A percentile compares a stretch with the other conserved stretches of the same genome.
Evolutionary conservation across 2,888 invertebrate genomes (phyloP).

Genomic region (Meloe dianella): DNA sequence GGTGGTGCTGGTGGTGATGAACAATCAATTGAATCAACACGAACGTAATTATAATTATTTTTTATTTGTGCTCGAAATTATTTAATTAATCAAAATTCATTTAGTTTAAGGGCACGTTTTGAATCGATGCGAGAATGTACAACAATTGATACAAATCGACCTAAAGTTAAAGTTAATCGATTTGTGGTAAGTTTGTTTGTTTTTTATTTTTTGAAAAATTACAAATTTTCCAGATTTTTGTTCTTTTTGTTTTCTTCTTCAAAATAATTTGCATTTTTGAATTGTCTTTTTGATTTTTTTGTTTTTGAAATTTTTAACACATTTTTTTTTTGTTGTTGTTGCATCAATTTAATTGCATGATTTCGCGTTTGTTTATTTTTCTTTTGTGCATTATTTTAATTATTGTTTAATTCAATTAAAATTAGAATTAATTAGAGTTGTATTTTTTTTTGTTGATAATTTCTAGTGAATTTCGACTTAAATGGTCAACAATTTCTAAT

Average conservation of each 20-base stretch:
- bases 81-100: too few species aligned
- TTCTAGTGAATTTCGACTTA: conserved; percentile 38
- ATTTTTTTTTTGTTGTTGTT: too few species aligned
- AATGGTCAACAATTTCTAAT: conserved; percentile 14
- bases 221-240: not conserved
- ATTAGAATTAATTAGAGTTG: not conserved
- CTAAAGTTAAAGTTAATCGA: conserved; percentile 81
- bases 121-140: conserved; percentile 77
- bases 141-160: conserved; percentile 59
- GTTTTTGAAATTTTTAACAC: conserved; percentile 22
- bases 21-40: conserved; percentile 84
- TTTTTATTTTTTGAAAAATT: conserved; percentile 16
- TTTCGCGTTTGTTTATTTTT: not conserved
- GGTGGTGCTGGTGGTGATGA: too few species aligned
- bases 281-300: conserved; percentile 24
- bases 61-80: too few species aligned
- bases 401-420: not conserved
- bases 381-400: not conserved
- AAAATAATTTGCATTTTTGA: conserved; percentile 18
- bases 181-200: conserved; percentile 81
- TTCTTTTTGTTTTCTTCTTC: conserved; percentile 17
- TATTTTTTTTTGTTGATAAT: conserved; percentile 26
- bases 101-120: conserved; percentile 83
- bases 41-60: conserved; percentile 72
- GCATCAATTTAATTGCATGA: conserved; percentile 27